phyloP scores from a whole-genome alignment of 2,888 invertebrate genomes.

The Epicampocera succincta region DNA sequence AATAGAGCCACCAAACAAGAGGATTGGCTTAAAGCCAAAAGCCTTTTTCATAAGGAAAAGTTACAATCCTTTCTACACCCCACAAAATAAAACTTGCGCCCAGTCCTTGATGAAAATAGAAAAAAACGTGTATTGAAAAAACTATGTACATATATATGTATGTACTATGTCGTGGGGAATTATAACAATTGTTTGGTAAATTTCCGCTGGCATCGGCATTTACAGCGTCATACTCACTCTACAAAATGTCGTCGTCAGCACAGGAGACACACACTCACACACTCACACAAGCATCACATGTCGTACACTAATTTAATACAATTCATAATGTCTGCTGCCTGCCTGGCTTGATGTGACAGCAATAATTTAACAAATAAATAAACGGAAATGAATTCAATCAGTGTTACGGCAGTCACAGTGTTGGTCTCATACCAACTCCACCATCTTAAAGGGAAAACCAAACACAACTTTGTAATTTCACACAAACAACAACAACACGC shows the following conservation, averaged over 20 bases:
- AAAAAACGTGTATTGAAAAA: conserved; percentile 40
- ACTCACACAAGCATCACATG: conserved; percentile 42
- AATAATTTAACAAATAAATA: conserved; percentile 70
- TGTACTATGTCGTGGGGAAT: conserved; percentile 62
- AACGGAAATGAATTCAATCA: conserved; percentile 71
- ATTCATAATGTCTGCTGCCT: conserved; percentile 58
- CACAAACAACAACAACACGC: not conserved
- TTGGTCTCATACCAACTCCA: conserved; percentile 54
- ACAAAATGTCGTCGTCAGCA: conserved; percentile 51
- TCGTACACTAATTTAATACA: conserved; percentile 58
- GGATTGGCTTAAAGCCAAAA: conserved; percentile 59
- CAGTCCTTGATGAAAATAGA: conserved; percentile 1
- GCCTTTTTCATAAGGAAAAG: not conserved
- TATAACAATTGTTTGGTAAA: conserved; percentile 68
- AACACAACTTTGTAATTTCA: not conserved
- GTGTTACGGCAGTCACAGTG: conserved; percentile 42
- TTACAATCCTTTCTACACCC: conserved; percentile 3
- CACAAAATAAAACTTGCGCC: conserved; percentile 4
- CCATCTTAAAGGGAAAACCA: not conserved
- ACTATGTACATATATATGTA: not conserved
- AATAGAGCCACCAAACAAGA: conserved; percentile 41
- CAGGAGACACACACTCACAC: conserved; percentile 2
- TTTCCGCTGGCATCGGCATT: conserved; percentile 65
- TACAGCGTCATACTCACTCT: conserved; percentile 36
- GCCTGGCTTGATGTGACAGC: conserved; percentile 65